Evolutionary conservation across 1,140 invertebrate species (phyloP), one percentile per base, ranked within the genome.

Genomic region (Apis laboriosa): DNA sequence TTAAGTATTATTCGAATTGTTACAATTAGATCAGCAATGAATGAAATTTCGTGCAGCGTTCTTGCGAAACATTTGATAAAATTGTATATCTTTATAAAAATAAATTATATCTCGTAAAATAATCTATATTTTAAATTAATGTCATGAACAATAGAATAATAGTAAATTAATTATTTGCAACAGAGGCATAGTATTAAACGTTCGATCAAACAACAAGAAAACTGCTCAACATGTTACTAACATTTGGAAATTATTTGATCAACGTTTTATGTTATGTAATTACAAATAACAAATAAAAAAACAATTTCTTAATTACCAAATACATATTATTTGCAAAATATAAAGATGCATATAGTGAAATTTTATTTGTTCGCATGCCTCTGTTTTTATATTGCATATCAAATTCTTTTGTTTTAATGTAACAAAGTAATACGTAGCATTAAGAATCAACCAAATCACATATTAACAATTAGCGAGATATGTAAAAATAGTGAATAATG

Each of bases 401-500:
- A 87, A 11, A 66, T 43, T 76, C 19, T 60, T 83, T 64, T 73
- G 56, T 53, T 70, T 58, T 63, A 70, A 21, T 55, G 61, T 81
- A 28, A 12, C 15, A 13, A 61, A 58, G 53, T 76, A 67, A 56
- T 53, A 0, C 15, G 4, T 64, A 81, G 53, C 28, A 28, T 63
- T 81, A 58, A 72, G 51, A 77, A 81, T 53, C 34, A 85, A 82
- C 56, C 67, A 68, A 86, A 86, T 86, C 68, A 86, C 76, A 67
- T 84, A 68, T 77, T 84, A 81, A 70, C 53, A 83, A 78, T 83
- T 75, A 86, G 19, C 60, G 56, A 70, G 24, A 72, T 64, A 61
- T 68, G 49, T 71, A 72, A 83, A 53, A 19, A 75, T 66, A 67
- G 11, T 66, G 34, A 58, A 55, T 75, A 75, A 49, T 56, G 11